A percentile compares a stretch with the other conserved stretches of the same genome.
Conservation (phyloP, 2,113 vertebrate species). For the Acinonyx jubatus region DNA sequence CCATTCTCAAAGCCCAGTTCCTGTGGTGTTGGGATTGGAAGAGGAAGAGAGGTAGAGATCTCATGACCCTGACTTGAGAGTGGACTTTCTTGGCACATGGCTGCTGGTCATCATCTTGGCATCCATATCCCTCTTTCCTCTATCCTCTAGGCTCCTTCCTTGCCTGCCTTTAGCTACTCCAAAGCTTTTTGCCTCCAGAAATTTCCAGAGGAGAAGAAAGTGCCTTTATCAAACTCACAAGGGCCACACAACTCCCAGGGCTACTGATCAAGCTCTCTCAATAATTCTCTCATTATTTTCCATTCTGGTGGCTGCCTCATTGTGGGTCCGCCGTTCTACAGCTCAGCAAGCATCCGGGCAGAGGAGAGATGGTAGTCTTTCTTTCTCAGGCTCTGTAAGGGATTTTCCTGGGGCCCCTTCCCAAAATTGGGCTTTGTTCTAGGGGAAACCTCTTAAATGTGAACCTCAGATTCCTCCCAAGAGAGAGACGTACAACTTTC, state of each 20-base stretch:
- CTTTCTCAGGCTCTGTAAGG: not conserved
- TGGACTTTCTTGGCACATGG: not conserved
- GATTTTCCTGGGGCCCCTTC: not conserved
- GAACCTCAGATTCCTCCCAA: not conserved
- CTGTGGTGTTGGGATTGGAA: not conserved
- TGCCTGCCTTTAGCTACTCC: not conserved
- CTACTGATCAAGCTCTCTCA: not conserved
- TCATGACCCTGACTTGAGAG: not conserved
- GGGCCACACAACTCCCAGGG: too few species aligned
- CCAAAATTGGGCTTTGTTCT: not conserved
- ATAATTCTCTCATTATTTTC: not conserved
- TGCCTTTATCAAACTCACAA: not conserved
- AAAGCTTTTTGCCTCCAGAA: not conserved
- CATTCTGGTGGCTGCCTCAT: not conserved
- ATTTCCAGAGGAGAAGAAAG: not conserved
- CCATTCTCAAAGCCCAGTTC: not conserved
- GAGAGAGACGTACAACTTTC: not conserved
- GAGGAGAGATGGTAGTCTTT: not conserved
- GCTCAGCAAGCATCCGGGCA: not conserved
- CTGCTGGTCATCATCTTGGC: not conserved
- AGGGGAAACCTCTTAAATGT: not conserved
- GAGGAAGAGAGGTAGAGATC: not conserved
- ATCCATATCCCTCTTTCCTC: not conserved
- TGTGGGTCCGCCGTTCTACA: not conserved
- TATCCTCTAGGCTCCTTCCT: not conserved